Conservation (phyloP, 2,113 vertebrate species). For the Xiphophorus hellerii region DNA sequence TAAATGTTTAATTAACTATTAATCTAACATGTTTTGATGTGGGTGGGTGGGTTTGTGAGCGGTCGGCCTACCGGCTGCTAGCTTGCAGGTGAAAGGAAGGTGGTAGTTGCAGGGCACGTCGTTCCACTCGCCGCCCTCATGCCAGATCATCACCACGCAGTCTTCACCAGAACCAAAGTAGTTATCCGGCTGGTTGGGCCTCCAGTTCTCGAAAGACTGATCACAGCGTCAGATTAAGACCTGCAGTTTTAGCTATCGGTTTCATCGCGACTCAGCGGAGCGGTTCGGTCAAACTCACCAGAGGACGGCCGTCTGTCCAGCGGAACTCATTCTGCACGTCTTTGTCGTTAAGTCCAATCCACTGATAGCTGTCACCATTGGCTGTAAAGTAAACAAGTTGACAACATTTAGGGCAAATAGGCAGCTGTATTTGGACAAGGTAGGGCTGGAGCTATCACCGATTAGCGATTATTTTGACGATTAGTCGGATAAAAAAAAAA, state of each 20-base stretch:
- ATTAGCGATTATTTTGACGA: too few relatives aligned
- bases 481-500: too few relatives aligned
- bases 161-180: constrained; percentile 91
- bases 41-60: too few relatives aligned
- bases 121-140: constrained; percentile 92
- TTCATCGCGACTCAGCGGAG: too few relatives aligned
- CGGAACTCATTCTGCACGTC: constrained; percentile 89
- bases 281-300: constrained; percentile 81
- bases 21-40: too few relatives aligned
- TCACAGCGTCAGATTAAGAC: not conserved
- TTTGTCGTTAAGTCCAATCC: constrained; percentile 94
- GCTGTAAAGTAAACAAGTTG: constrained; percentile 70
- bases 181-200: constrained; percentile 92
- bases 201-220: constrained; percentile 93
- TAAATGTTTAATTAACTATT: too few relatives aligned
- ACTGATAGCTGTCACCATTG: constrained; percentile 91
- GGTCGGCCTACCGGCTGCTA: constrained; percentile 84
- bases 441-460: too few relatives aligned
- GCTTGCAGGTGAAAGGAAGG: constrained; percentile 96
- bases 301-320: constrained; percentile 90
- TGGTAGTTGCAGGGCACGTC: constrained; percentile 95
- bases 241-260: not conserved
- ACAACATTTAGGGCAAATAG: not conserved
- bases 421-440: too few relatives aligned
- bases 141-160: constrained; percentile 95